Base-by-base conservation (phyloP, 2,888 invertebrate genomes). In the Philonicus albiceps region DNA sequence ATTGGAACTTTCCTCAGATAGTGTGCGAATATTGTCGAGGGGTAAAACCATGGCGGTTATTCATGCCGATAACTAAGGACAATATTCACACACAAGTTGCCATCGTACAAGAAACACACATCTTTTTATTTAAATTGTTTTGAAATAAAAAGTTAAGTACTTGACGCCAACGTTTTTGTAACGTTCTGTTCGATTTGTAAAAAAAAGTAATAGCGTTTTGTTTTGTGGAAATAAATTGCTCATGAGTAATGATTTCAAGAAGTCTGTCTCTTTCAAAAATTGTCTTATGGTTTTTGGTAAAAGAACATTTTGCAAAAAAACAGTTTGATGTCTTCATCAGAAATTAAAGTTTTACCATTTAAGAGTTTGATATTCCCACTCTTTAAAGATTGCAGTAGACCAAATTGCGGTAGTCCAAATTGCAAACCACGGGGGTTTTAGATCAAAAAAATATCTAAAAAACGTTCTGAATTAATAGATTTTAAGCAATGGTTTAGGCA, bases 21-120 rank as follows among this genome's bases (percentile, higher is more conserved):
- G 49, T 53, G 80, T 80, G 31, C 53, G 80, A 53, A 80, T 27
- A 80, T 30, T 16, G 53, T 16, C 3, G 43, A 49, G 43, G 34
- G 78, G 53, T 80, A 31, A 53, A 53, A 49, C 49, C 78, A 80
- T 22, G 40, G 78, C 19, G 22, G 49, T 80, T 80, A 80, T 80
- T 53, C 31, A 80, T n/a, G 30, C 16, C 6, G 80, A 49, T 53
- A 80, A 49, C 27, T 53, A n/a, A 4, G 2, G 31, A 30, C 30
- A 34, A 19, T 74, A n/a, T n/a, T n/a, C n/a, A 13, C 40, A 40
- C 13, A 3, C 40, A 40, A 40, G 8, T 40, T 37, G 13, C 11
- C 13, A 8, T 3, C 13, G 40, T 13, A 40, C 40, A 13, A 40
- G 40, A 11, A 40, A 2, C 13, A 43, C 11, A 43, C 3, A 13